Percentiles rank a stretch among this genome's conserved stretches.
Conservation (phyloP, 2,113 vertebrate species). For the Lethenteron reissneri region DNA sequence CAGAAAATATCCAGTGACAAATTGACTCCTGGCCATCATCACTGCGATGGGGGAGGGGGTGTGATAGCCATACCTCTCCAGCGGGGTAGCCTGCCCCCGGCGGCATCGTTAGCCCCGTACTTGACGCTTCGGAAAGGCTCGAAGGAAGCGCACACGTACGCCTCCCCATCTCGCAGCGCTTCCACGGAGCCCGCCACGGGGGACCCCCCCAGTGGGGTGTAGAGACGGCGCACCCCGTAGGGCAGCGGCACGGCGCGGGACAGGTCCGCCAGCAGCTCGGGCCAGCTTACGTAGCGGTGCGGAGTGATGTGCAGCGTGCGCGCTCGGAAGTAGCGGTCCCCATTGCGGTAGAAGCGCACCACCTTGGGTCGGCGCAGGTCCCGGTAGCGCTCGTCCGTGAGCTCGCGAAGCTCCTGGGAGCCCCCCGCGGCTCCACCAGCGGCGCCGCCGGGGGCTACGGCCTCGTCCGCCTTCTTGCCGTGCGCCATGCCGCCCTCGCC, state of each 20-base stretch:
- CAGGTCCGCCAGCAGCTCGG: background rate
- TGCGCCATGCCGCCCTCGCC: too few species aligned
- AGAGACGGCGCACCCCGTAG: background rate
- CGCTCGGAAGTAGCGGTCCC: background rate
- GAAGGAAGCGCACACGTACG: slow-evolving; percentile 2
- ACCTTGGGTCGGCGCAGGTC: slow-evolving; percentile 1
- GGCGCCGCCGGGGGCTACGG: too few species aligned
- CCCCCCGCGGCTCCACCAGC: too few species aligned
- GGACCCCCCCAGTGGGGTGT: background rate
- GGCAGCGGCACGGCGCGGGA: slow-evolving; percentile 1
- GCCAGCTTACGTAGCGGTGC: background rate
- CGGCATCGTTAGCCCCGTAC: background rate
- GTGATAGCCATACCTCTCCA: too few species aligned
- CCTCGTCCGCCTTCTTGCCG: too few species aligned
- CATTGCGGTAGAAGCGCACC: slow-evolving; percentile 1
- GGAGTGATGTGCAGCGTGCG: background rate
- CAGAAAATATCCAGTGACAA: too few species aligned
- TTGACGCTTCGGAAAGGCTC: slow-evolving; percentile 4
- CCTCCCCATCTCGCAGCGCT: background rate
- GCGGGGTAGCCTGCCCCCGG: too few species aligned
- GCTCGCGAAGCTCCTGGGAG: background rate
- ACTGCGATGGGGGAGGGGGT: too few species aligned
- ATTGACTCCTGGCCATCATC: too few species aligned
- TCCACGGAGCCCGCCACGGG: background rate
- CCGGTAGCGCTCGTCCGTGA: slow-evolving; percentile 3